Evolutionary conservation across 2,797 vertebrate genomes (phyloP).

Genomic region (Uromys caudimaculatus): DNA sequence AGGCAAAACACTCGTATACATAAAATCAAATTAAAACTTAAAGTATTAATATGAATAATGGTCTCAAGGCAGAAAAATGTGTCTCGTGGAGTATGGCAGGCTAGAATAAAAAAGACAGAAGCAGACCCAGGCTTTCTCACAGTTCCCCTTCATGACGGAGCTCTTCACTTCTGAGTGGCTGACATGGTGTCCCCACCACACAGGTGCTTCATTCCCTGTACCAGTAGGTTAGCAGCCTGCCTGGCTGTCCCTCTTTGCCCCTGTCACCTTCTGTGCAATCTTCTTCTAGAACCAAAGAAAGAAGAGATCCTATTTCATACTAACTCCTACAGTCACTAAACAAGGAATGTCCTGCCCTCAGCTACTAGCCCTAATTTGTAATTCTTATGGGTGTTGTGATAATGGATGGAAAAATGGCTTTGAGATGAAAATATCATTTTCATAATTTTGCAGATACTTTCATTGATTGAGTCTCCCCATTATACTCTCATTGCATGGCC

Average conservation of each 20-base stretch:
- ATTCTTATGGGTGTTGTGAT: constrained; percentile 9
- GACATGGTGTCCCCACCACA: too few species aligned
- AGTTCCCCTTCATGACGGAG: not conserved
- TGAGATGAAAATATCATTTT: constrained; percentile 56
- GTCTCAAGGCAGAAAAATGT: not conserved
- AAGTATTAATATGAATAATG: not conserved
- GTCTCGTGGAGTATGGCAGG: not conserved
- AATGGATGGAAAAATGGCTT: constrained; percentile 41
- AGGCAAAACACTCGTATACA: not conserved
- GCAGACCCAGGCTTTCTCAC: not conserved
- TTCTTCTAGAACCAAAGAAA: not conserved
- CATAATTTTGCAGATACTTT: constrained; percentile 36
- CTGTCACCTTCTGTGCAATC: not conserved
- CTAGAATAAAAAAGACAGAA: not conserved
- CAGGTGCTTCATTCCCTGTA: too few species aligned
- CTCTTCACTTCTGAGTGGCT: not conserved
- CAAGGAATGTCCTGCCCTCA: not conserved
- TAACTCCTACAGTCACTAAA: not conserved
- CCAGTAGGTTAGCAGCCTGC: too few species aligned
- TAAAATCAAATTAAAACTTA: not conserved
- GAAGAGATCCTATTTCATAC: not conserved
- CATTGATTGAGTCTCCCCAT: not conserved
- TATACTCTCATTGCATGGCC: not conserved
- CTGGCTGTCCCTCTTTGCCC: not conserved
- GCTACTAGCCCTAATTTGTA: not conserved